Base-by-base conservation (phyloP, 2,113 vertebrate species). In the Oplegnathus fasciatus region DNA sequence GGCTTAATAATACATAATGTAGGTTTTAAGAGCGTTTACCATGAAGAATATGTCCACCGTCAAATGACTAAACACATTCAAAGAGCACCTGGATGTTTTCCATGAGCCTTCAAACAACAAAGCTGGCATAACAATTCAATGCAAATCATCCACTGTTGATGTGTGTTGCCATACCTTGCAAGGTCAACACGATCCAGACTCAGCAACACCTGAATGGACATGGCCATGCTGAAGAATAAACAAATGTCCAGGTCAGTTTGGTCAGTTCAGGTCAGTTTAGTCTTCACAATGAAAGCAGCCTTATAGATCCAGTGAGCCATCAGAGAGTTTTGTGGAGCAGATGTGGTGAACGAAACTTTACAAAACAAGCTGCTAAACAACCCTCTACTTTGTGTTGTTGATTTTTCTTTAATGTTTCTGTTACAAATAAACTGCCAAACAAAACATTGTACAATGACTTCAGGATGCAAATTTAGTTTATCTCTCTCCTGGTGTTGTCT, bases 181-280 rank as follows among this genome's bases (percentile, higher is more conserved):
- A 99, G 93, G 86, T 99, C 98, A 2, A 98, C 95, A 82, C 98
- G 95, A 93, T 99, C 98, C 9, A 99, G 94, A 92, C 97, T 97
- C 87, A 99, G 96, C 9, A 98, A 93, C 18, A 98, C 95, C 93
- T 99, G 98, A 84, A 99, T 94, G 2, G 89, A 97, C 97, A 98
- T 99, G 58, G 97, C 97, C 95, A 96, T 96, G 91, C 98, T 99
- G 91, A 5, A 86, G 67, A 68, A 30, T 0, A 88, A 50, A 66
- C 4, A 67, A 44, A 88, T 5, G 18, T 50, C 58, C 6, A 78
- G 0, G 20, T 69, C 54, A 24, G 26, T 68, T 84, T 52, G 24
- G 68, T 65, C 8, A 34, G 24, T 57, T 57, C n/a, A n/a, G n/a
- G n/a, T n/a, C n/a, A n/a, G n/a, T n/a, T 69, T 9, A 71, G 18